These are phyloP conservation scores for zebrafish (Danio rerio) DNA, from an alignment of 2,113 vertebrate species.

Conservation along the genomic window DNA sequence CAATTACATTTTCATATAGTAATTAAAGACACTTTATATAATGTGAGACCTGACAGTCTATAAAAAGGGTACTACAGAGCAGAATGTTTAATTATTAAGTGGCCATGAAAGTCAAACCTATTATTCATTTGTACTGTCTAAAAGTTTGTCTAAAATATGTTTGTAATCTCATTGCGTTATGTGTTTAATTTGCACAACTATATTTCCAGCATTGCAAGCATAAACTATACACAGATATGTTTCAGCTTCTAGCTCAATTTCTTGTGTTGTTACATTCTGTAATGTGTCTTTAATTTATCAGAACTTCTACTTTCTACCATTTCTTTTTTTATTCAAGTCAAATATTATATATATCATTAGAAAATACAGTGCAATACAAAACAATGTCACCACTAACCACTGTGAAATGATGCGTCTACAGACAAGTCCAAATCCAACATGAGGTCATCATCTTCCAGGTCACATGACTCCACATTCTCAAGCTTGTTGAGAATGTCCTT, in stretches of 20 bases:
- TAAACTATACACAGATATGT: not conserved
- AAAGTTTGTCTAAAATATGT: too few relatives aligned
- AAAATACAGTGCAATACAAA: too few relatives aligned
- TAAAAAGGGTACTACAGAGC: too few relatives aligned
- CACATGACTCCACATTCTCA: constrained; percentile 88
- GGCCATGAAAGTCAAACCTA: too few relatives aligned
- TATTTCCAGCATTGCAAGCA: not conserved
- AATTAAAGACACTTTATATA: too few relatives aligned
- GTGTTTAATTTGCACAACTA: not conserved
- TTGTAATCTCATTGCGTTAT: not conserved
- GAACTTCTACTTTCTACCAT: not conserved
- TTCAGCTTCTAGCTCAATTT: not conserved
- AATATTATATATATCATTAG: too few relatives aligned
- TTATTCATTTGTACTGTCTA: too few relatives aligned
- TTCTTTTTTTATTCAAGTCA: too few relatives aligned
- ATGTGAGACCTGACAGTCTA: too few relatives aligned
- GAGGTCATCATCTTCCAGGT: constrained; percentile 90
- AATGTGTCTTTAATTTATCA: not conserved
- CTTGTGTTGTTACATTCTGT: not conserved
- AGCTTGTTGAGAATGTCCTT: constrained; percentile 90
- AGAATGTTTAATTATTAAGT: too few relatives aligned
- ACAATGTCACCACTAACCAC: constrained; percentile 69
- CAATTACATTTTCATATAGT: too few relatives aligned
- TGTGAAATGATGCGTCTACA: constrained; percentile 80
- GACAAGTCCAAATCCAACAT: constrained; percentile 89